Percentiles rank a stretch among this genome's conserved stretches.
Evolutionary conservation across 2,888 invertebrate species (phyloP).

Genomic region (Hypena proboscidalis): DNA sequence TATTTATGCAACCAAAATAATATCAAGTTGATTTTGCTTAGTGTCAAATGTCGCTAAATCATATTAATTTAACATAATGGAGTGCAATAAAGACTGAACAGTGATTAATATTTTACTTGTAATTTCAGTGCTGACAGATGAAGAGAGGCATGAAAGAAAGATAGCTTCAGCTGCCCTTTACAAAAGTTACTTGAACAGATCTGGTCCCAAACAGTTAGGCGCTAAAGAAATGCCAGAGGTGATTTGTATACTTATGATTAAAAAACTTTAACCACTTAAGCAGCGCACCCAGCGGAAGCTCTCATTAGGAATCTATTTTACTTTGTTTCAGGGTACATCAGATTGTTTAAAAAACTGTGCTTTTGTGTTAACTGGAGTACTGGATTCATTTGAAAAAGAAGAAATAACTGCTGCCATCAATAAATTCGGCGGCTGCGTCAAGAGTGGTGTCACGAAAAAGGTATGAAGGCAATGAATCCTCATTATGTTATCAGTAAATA

Average conservation of each 20-base stretch:
- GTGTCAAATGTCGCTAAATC: no score
- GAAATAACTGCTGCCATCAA: slow-evolving; percentile 90
- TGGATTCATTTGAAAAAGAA: slow-evolving; percentile 94
- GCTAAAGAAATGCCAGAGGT: slow-evolving; percentile 93
- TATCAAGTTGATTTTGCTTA: no score
- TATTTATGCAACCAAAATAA: no score
- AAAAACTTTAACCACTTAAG: no score
- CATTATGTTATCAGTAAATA: not conserved
- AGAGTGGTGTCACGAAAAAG: slow-evolving; percentile 90
- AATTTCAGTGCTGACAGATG: slow-evolving; percentile 82
- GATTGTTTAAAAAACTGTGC: slow-evolving; percentile 89
- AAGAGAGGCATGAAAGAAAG: slow-evolving; percentile 89
- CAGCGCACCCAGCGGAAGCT: no score
- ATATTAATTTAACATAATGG: no score
- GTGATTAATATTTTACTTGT: slow-evolving; percentile 6
- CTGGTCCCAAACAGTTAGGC: slow-evolving; percentile 93
- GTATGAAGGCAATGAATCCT: no score
- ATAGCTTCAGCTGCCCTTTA: slow-evolving; percentile 88
- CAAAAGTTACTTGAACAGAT: slow-evolving; percentile 90
- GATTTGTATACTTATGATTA: slow-evolving; percentile 32
- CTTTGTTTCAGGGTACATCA: slow-evolving; percentile 87
- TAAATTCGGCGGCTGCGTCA: slow-evolving; percentile 92
- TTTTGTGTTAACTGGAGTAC: slow-evolving; percentile 93
- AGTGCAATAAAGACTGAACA: not conserved
- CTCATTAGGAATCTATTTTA: no score